Conservation (phyloP, 2,797 vertebrate species). For the Sebastiscus tertius region DNA sequence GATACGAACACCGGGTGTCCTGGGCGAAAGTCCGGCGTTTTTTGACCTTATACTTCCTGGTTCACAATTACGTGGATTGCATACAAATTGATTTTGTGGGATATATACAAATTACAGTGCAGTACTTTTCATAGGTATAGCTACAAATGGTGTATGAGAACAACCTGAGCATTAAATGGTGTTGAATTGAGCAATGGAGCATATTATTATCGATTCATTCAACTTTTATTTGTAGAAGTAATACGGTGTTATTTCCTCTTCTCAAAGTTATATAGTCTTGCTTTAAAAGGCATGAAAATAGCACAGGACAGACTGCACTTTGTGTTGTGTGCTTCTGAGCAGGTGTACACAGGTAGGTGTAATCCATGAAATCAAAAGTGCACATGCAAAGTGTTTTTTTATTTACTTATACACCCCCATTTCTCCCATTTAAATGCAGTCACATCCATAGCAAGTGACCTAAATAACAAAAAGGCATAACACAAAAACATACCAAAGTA, state of each 20-base stretch:
- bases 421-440: background rate
- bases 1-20: no score
- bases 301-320: background rate
- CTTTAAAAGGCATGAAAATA: background rate
- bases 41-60: no score
- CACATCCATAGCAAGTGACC: background rate
- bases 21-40: no score
- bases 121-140: no score
- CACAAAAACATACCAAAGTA: background rate
- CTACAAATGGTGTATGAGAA: no score
- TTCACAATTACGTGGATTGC: no score
- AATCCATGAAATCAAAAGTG: background rate
- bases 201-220: background rate
- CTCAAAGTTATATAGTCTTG: background rate
- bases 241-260: background rate
- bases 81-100: no score
- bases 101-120: no score
- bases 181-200: background rate
- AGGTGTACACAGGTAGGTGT: background rate
- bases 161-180: no score
- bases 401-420: background rate
- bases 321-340: background rate
- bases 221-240: background rate
- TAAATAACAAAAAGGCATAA: background rate
- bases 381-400: background rate